These are phyloP conservation scores for Cacoxenus indagator DNA, from an alignment of 2,888 invertebrate species.

Conservation along the genomic window DNA sequence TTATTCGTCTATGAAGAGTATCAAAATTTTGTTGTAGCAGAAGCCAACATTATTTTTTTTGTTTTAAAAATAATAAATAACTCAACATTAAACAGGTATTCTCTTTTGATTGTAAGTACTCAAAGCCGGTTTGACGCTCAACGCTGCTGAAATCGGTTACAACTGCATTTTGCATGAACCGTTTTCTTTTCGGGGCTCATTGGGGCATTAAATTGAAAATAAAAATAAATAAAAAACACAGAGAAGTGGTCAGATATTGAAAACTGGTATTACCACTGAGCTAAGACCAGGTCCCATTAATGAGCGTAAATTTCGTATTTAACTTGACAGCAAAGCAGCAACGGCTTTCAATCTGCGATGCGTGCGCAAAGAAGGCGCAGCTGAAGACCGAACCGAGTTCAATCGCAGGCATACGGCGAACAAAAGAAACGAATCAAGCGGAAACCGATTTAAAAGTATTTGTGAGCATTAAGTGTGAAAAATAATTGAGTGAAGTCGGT, in stretches of 20 bases:
- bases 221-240: not conserved
- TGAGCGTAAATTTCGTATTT: not conserved
- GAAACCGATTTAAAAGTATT: constrained; percentile 9
- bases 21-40: no score
- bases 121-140: constrained; percentile 49
- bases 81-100: no score
- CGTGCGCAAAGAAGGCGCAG: constrained; percentile 44
- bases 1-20: no score
- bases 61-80: no score
- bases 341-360: constrained; percentile 47
- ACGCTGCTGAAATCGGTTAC: constrained; percentile 25
- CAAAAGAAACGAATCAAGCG: constrained; percentile 12
- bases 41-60: no score
- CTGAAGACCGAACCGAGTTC: constrained; percentile 35
- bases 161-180: constrained; percentile 50
- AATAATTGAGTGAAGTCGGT: not conserved
- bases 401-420: not conserved
- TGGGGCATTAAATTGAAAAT: not conserved
- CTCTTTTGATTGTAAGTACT: not conserved
- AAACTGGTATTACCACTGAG: constrained; percentile 1
- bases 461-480: constrained; percentile 1
- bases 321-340: constrained; percentile 33
- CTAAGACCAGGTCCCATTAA: not conserved
- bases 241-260: not conserved
- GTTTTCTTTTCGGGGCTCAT: constrained; percentile 5